Evolutionary conservation across 2,888 invertebrate genomes (phyloP).

Genomic region (Drosophila ezoana): DNA sequence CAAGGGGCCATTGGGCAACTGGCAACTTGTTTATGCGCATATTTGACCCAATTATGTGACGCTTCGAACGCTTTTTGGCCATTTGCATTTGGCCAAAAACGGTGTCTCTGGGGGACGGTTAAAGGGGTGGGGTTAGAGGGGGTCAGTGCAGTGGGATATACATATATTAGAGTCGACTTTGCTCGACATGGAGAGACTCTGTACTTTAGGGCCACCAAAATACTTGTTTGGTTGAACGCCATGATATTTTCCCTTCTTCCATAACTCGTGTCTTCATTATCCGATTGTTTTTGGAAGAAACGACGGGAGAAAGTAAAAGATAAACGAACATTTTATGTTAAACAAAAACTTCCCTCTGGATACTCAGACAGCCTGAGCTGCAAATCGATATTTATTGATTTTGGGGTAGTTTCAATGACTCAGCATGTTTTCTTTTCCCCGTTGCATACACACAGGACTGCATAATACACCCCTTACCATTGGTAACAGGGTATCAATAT

Average conservation of each 20-base stretch:
- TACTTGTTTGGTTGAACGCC: no score
- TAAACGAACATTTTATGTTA: neutral
- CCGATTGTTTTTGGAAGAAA: no score
- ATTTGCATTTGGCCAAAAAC: slow-evolving; percentile 70
- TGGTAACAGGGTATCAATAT: slow-evolving; percentile 24
- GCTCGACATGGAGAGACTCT: neutral
- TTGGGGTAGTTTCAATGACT: neutral
- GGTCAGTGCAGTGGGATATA: slow-evolving; percentile 3
- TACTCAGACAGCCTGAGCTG: neutral
- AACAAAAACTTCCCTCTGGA: neutral
- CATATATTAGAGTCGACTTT: slow-evolving; percentile 58
- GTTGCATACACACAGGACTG: no score
- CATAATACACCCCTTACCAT: neutral
- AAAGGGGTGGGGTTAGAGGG: neutral
- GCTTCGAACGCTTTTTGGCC: slow-evolving; percentile 34
- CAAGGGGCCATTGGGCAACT: slow-evolving; percentile 4
- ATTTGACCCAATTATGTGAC: slow-evolving; percentile 76
- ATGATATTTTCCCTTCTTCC: no score
- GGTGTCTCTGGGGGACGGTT: slow-evolving; percentile 24
- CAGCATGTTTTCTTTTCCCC: no score
- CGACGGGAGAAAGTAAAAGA: neutral
- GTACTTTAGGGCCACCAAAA: neutral
- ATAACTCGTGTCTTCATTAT: no score
- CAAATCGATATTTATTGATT: neutral
- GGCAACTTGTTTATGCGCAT: slow-evolving; percentile 72